These are phyloP conservation scores for Scomberomorus guttatus DNA, from an alignment of 2,797 vertebrate species.

Conservation along the genomic window DNA sequence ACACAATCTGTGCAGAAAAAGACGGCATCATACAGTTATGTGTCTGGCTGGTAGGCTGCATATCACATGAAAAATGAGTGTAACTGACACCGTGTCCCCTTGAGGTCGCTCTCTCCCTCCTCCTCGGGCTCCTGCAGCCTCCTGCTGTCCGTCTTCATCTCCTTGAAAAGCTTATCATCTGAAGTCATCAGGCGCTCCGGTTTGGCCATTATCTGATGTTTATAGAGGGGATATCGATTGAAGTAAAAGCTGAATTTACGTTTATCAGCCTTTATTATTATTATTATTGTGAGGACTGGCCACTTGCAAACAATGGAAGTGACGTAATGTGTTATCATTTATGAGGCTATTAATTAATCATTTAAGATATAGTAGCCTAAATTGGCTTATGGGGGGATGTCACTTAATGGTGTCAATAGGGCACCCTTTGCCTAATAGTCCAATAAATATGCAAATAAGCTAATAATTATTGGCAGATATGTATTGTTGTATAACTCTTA, in stretches of 20 bases:
- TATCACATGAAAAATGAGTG: conserved; percentile 27
- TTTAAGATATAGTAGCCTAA: not conserved
- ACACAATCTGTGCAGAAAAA: not conserved
- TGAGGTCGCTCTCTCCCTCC: conserved; percentile 66
- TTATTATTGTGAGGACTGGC: not conserved
- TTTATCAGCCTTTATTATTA: not conserved
- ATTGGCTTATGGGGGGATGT: not conserved
- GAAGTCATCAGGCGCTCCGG: conserved; percentile 52
- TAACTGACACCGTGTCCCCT: conserved; percentile 51
- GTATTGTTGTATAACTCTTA: not conserved
- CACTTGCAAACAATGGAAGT: conserved; percentile 20
- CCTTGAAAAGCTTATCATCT: conserved; percentile 53
- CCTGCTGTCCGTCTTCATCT: conserved; percentile 40
- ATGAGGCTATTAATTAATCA: not conserved
- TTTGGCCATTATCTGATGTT: conserved; percentile 14
- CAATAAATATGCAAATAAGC: not conserved
- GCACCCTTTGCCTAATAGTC: not conserved
- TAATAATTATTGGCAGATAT: not conserved
- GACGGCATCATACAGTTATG: not conserved
- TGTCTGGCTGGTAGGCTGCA: not conserved
- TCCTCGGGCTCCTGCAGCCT: conserved; percentile 6
- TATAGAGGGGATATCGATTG: not conserved
- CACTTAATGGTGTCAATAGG: not conserved
- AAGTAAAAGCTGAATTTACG: not conserved
- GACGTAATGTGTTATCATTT: conserved; percentile 33